A percentile compares a stretch with the other conserved stretches of the same genome.
Evolutionary conservation across 1,140 invertebrate species (phyloP).

Genomic region (Adelges cooleyi): DNA sequence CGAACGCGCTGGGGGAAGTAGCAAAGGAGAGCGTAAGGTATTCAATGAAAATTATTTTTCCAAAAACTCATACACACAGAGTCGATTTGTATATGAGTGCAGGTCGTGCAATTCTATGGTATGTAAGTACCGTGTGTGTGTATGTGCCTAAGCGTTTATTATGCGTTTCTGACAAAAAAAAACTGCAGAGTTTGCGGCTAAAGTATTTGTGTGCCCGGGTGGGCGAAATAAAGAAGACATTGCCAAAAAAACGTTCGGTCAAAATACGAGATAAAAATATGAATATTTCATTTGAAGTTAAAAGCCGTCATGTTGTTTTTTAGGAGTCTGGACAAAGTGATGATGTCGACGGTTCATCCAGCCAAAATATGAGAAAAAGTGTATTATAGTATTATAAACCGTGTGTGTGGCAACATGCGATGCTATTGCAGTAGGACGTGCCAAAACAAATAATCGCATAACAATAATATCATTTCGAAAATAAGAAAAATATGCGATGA

Average conservation of each 20-base stretch:
- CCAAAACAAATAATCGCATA: conserved; percentile 34
- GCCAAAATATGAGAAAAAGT: background rate
- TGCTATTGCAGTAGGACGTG: conserved; percentile 18
- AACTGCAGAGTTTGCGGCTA: no score
- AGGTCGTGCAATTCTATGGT: no score
- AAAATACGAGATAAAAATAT: conserved; percentile 2
- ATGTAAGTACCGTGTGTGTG: no score
- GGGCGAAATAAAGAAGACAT: background rate
- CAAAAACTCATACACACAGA: background rate
- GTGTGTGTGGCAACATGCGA: background rate
- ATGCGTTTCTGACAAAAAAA: no score
- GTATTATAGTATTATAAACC: no score
- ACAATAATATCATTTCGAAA: conserved; percentile 33
- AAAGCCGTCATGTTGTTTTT: background rate
- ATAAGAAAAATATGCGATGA: conserved; percentile 37
- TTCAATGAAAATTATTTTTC: background rate
- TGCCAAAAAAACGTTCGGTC: background rate
- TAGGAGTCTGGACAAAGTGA: background rate
- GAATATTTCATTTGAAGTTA: background rate
- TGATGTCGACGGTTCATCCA: background rate
- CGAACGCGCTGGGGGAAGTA: background rate
- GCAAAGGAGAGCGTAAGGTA: background rate
- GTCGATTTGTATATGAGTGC: background rate
- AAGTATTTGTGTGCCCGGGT: no score
- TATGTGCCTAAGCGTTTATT: no score